Evolutionary conservation across 2,797 vertebrate species (phyloP).

Genomic region (Fistularia tabacaria): DNA sequence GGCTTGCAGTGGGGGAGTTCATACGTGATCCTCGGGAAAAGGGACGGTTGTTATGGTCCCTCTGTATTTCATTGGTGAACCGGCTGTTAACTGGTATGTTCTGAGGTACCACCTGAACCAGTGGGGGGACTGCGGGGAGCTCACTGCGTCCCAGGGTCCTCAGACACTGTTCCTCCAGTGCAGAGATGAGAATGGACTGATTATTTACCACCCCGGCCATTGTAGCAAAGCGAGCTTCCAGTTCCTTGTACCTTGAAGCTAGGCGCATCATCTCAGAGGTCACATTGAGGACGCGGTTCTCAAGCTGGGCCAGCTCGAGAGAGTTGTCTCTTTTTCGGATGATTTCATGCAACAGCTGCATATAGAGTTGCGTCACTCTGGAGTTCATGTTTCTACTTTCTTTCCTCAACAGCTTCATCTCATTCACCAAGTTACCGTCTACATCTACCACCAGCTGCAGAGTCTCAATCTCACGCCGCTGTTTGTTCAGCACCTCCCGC

Average conservation of each 20-base stretch:
- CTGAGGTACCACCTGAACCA: slow-evolving; percentile 95
- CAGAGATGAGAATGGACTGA: slow-evolving; percentile 88
- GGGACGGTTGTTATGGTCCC: slow-evolving; percentile 81
- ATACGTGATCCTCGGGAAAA: slow-evolving; percentile 82
- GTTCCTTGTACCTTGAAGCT: slow-evolving; percentile 90
- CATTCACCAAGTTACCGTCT: slow-evolving; percentile 94
- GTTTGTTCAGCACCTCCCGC: slow-evolving; percentile 89
- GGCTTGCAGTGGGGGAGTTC: slow-evolving; percentile 82
- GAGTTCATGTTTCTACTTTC: slow-evolving; percentile 99
- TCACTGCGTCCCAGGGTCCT: slow-evolving; percentile 81
- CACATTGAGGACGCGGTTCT: slow-evolving; percentile 94
- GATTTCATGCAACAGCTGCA: slow-evolving; percentile 98
- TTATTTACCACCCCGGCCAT: slow-evolving; percentile 94
- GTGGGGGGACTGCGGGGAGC: slow-evolving; percentile 82
- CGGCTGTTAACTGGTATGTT: slow-evolving; percentile 84
- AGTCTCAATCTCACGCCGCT: slow-evolving; percentile 91
- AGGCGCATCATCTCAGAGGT: slow-evolving; percentile 95
- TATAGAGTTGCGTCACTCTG: slow-evolving; percentile 96
- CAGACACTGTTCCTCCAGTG: slow-evolving; percentile 92
- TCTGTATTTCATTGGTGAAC: slow-evolving; percentile 93
- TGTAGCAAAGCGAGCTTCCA: slow-evolving; percentile 84
- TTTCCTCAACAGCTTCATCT: slow-evolving; percentile 96
- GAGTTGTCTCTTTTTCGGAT: slow-evolving; percentile 97
- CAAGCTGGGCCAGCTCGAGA: slow-evolving; percentile 92
- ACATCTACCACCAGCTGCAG: slow-evolving; percentile 94